Evolutionary conservation across 2,888 invertebrate genomes (phyloP).

Genomic region (Cephonodes hylas): DNA sequence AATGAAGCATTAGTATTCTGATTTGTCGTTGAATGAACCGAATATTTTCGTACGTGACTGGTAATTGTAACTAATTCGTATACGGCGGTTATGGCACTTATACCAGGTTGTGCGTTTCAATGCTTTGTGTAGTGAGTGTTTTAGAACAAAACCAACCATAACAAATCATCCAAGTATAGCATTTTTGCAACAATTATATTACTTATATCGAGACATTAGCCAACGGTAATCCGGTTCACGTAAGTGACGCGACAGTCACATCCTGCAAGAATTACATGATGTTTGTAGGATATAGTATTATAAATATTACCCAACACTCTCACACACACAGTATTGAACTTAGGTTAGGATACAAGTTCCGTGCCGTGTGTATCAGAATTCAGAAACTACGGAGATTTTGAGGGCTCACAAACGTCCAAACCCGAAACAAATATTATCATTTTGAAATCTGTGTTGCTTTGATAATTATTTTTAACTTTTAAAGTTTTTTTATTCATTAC

Average conservation of each 20-base stretch:
- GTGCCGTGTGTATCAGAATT: too few species aligned
- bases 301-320: too few species aligned
- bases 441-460: too few species aligned
- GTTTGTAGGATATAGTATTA: too few species aligned
- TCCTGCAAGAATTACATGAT: background rate
- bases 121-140: background rate
- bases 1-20: slow-evolving; percentile 1
- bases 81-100: slow-evolving; percentile 10
- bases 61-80: background rate
- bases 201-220: background rate
- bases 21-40: background rate
- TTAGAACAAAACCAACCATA: background rate
- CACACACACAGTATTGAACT: too few species aligned
- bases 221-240: background rate
- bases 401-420: too few species aligned
- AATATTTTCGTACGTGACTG: slow-evolving; percentile 22
- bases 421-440: too few species aligned
- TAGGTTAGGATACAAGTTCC: too few species aligned
- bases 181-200: background rate
- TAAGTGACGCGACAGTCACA: background rate
- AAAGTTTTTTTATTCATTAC: too few species aligned
- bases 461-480: too few species aligned
- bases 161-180: background rate
- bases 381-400: too few species aligned
- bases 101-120: slow-evolving; percentile 12